Conservation (phyloP, 1,140 invertebrate genomes). For the Pseudomyrmex flavicornis region DNA sequence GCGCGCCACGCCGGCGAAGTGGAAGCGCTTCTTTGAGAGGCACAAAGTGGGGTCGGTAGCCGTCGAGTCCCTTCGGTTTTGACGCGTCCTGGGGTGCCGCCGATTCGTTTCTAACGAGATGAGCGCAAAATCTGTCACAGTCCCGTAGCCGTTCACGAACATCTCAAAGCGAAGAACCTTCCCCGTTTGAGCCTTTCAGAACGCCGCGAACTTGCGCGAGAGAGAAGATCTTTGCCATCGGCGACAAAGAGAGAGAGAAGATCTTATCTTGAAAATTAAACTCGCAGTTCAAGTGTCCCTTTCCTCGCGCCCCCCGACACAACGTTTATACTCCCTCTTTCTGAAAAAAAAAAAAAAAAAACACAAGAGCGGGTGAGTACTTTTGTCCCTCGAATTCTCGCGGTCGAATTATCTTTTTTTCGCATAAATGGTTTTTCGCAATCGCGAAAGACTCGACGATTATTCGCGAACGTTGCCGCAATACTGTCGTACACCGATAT, state of each 20-base stretch:
- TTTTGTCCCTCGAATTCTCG: constrained; percentile 42
- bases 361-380: background rate
- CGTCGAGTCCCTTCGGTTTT: constrained; percentile 29
- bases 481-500: background rate
- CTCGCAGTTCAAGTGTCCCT: constrained; percentile 51
- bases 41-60: constrained; percentile 39
- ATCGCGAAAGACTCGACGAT: constrained; percentile 18
- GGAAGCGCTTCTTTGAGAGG: constrained; percentile 49
- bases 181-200: constrained; percentile 42
- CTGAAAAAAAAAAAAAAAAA: constrained; percentile 7
- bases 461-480: background rate
- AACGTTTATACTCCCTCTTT: constrained; percentile 24
- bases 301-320: constrained; percentile 17
- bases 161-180: constrained; percentile 29
- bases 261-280: constrained; percentile 57
- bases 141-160: background rate
- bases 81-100: constrained; percentile 21
- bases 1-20: constrained; percentile 21
- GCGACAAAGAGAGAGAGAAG: constrained; percentile 27
- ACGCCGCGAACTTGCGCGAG: constrained; percentile 42
- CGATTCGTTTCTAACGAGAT: constrained; percentile 55
- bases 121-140: constrained; percentile 52
- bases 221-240: constrained; percentile 10
- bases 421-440: constrained; percentile 11
- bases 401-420: constrained; percentile 27